These are phyloP conservation scores for Drosophila subobscura DNA, from an alignment of 1,140 invertebrate genomes.

Conservation along the genomic window DNA sequence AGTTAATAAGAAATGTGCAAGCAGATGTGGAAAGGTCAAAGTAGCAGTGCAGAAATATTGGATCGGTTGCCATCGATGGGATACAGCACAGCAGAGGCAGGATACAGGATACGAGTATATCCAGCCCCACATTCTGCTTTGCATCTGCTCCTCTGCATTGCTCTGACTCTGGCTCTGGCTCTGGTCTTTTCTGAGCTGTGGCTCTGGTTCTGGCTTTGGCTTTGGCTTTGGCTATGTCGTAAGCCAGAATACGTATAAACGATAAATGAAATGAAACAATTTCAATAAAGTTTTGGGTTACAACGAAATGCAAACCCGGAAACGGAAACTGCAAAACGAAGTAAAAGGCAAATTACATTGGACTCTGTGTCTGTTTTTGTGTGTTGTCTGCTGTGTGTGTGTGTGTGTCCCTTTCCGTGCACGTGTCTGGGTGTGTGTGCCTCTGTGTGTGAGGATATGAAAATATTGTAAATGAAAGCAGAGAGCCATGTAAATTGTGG, in stretches of 20 bases:
- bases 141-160: neutral
- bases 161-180: no score
- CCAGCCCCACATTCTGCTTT: neutral
- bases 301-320: conserved; percentile 65
- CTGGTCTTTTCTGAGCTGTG: conserved; percentile 6
- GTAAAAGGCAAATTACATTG: conserved; percentile 76
- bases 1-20: conserved; percentile 55
- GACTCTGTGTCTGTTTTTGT: conserved; percentile 1
- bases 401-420: neutral
- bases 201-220: conserved; percentile 7
- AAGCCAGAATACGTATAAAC: conserved; percentile 67
- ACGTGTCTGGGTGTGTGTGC: conserved; percentile 3
- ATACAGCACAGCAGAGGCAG: neutral
- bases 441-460: conserved; percentile 37
- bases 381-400: neutral
- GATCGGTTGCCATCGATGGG: neutral
- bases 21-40: conserved; percentile 27
- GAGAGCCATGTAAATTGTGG: conserved; percentile 71
- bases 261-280: conserved; percentile 79
- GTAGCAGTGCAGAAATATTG: neutral
- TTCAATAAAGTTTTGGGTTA: conserved; percentile 74
- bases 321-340: conserved; percentile 69
- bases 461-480: conserved; percentile 76
- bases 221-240: conserved; percentile 16
- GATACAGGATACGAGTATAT: conserved; percentile 7